Evolutionary conservation across 1,140 invertebrate genomes (phyloP), one percentile per base, ranked within the genome.

Genomic region (Danaus melanippus): DNA sequence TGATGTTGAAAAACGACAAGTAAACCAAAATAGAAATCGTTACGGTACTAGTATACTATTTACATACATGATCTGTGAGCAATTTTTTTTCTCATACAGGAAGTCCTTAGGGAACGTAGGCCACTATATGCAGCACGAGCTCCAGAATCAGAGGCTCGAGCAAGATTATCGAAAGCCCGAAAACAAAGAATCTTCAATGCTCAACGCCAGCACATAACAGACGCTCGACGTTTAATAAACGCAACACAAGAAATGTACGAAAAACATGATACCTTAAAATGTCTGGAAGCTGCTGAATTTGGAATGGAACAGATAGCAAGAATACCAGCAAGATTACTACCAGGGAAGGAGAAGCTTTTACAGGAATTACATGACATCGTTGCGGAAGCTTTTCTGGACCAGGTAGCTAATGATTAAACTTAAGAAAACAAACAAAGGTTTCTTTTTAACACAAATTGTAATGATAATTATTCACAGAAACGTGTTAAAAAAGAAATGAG

Each of bases 1-100:
- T 48, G 81, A 84, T 60, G 57, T 84, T 4, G 72, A 83, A 53
- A 84, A 79, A 48, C 67, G 83, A 63, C 80, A 84, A 67, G 83
- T 84, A 74, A 49, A 56, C 21, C 21, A 32, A 32, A 32, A 32
- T 32, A 32, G 6, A 32, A 5, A 32, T 32, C 6, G 7, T 32
- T 32, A 32, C 21, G 2, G 21, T 7, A 32, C 7, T 32, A 32
- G 21, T 32, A 0, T 32, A 32, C 21, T 7, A 32, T 32, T 32
- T 32, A 32, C 21, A 32, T 32, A 32, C 21, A 32, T 32, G 12
- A 40, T 53, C 40, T 57, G 43, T n/a, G 48, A 51, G 4, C 11
- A 12, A 11, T 40, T n/a, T 32, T 47, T 51, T 47, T 42, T 56
- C 44, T 58, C 44, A 40, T 62, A 46, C n/a, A 84, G 80, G 65